Conservation (phyloP, 2,113 vertebrate genomes). For the Microtus oregoni region DNA sequence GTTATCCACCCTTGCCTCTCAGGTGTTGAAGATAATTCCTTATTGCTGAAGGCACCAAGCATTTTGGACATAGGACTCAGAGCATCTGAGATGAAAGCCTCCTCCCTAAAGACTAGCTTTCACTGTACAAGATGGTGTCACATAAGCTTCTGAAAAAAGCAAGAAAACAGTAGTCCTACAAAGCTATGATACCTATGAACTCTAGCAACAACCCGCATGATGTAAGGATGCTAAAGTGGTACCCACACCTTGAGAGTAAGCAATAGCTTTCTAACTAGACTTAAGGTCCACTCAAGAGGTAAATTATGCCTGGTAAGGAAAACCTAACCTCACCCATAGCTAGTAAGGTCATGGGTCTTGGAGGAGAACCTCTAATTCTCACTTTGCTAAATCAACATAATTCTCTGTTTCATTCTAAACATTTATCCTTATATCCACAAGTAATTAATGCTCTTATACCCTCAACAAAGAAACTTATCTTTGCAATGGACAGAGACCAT, state of each 20-base stretch:
- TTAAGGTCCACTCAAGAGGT: not conserved
- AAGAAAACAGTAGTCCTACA: not conserved
- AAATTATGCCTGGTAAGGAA: not conserved
- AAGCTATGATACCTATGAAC: not conserved
- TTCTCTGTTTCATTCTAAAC: not conserved
- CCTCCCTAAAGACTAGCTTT: not conserved
- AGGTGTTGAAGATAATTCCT: not conserved
- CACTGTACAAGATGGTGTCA: no score
- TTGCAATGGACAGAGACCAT: not conserved
- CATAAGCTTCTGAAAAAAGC: rapidly evolving
- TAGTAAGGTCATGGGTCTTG: not conserved
- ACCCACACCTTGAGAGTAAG: not conserved
- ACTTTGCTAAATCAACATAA: not conserved
- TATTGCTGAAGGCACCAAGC: not conserved
- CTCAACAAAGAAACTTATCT: not conserved
- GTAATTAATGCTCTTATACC: not conserved
- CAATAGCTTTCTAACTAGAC: not conserved
- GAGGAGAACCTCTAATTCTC: not conserved
- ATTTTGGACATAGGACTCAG: not conserved
- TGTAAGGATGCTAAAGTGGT: not conserved
- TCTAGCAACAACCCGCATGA: not conserved
- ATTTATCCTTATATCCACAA: not conserved
- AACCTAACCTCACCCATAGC: not conserved
- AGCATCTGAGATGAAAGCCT: not conserved
- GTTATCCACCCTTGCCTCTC: not conserved